Base-by-base conservation (phyloP, 2,113 vertebrate species). In the Hirundichthys speculiger region DNA sequence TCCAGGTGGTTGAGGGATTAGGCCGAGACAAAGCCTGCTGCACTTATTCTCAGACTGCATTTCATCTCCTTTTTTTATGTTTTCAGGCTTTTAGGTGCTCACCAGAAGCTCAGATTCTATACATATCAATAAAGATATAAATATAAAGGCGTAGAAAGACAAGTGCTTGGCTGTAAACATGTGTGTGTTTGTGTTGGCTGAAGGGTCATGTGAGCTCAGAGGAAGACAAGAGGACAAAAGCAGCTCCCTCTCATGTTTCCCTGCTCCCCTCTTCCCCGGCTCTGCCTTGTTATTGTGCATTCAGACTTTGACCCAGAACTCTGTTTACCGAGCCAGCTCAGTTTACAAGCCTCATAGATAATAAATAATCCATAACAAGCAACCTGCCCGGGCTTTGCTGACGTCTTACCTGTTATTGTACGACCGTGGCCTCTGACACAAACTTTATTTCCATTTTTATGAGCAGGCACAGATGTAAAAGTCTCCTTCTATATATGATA, bases 241-340 rank as follows among this genome's bases (percentile, higher is more conserved):
- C 76, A 16, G 3, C 50, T 49, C 19, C 60, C 64, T 83, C 80
- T 86, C 78, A 64, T 60, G 45, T 84, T 83, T 85, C 84, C 60
- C 62, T 1, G 47, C 11, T 2, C 64, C 62, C 43, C 53, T 43
- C n/a, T 57, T 20, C 59, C 18, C n/a, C 15, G 46, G 34, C 41
- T 45, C 24, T 43, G 20, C 61, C n/a, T 73, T 64, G 60, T 76
- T 43, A 38, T 77, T 69, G 45, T 77, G 63, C 64, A 4, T 72
- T 83, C 73, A 89, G 83, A 89, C 87, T 87, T 86, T 89, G 85
- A 86, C 87, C 82, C 77, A 73, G 69, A 62, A 76, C 24, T 69
- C 3, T 76, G 65, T 84, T 89, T 77, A 72, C 57, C n/a, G 63
- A 68, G 80, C 13, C 42, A 51, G 40, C 73, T 80, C 70, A 22